Base-by-base conservation (phyloP, 1,140 invertebrate genomes). In the Drosophila orena region DNA sequence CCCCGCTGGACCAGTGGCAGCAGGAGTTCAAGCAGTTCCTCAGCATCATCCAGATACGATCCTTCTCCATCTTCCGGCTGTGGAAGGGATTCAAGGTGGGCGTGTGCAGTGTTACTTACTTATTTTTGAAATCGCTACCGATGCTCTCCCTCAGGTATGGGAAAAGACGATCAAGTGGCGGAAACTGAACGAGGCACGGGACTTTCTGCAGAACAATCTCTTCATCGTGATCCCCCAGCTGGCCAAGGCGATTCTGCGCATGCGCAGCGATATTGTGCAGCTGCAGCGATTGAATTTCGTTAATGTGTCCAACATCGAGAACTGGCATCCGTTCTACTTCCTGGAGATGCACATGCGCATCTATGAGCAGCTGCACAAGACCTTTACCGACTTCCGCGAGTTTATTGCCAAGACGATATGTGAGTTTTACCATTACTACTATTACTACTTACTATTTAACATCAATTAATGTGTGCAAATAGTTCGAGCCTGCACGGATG, bases 71-170 rank as follows among this genome's bases (percentile, higher is more conserved):
- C 22, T 97, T 96, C 88, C 94, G 96, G 11, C 94, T 95, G 52
- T 97, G 97, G 96, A 97, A 97, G 92, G 95, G 95, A 0, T 97
- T 97, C 91, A 96, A 95, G 78, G 94, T 96, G 0, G 7, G 44
- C 7, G n/a, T n/a, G 1, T 1, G 15, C 7, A 42, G 15, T 15
- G 7, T n/a, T 40, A n/a, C 6, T 27, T 27, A 27, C 5, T 15
- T 0, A 40, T 15, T 15, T 15, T 15, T 40, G 15, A 40, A 15
- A n/a, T 38, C 37, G 15, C 8, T 15, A 3, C n/a, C 3, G 6
- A 15, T 42, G 6, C 2, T 42, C 2, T 42, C 1, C 30, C 15
- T 8, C 0, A 64, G 60, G 60, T 64, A 1, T 97, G 97, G 97
- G 93, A 94, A 40, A 96, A 96, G 81, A 95, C 95, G n/a, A 94